Conservation (phyloP, 2,113 vertebrate species). For the Mionectes macconnelli region DNA sequence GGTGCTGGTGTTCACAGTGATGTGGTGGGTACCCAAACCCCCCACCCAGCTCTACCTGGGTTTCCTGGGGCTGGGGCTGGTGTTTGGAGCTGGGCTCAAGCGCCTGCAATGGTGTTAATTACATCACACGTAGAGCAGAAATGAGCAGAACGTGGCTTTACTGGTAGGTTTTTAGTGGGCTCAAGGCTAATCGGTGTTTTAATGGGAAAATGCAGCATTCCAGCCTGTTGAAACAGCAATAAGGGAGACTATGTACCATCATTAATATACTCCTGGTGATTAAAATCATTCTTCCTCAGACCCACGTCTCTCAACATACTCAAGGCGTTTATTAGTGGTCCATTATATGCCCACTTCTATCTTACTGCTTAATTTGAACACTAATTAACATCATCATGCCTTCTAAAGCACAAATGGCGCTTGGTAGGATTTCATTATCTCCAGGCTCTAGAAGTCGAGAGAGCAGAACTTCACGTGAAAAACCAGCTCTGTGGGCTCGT, state of each 20-base stretch:
- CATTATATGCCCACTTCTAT: slow-evolving; percentile 49
- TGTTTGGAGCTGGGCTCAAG: background rate
- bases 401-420: slow-evolving; percentile 37
- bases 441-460: background rate
- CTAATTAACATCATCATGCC: slow-evolving; percentile 51
- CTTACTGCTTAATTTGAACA: slow-evolving; percentile 61
- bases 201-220: slow-evolving; percentile 47
- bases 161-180: slow-evolving; percentile 14
- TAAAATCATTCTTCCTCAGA: slow-evolving; percentile 53
- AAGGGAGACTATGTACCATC: slow-evolving; percentile 35
- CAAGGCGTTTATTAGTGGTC: slow-evolving; percentile 38
- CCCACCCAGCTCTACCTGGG: background rate
- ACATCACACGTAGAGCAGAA: background rate
- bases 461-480: background rate
- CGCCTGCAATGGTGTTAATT: background rate
- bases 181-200: slow-evolving; percentile 44
- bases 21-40: background rate
- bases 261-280: slow-evolving; percentile 57
- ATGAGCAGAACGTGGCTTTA: background rate
- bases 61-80: background rate
- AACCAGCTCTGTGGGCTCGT: background rate
- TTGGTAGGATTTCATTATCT: slow-evolving; percentile 49
- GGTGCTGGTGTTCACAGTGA: background rate
- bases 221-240: slow-evolving; percentile 33
- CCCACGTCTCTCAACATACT: background rate